A percentile compares a stretch with the other conserved stretches of the same genome.
Conservation (phyloP, 2,888 invertebrate species). For the Nesidiocoris tenuis region DNA sequence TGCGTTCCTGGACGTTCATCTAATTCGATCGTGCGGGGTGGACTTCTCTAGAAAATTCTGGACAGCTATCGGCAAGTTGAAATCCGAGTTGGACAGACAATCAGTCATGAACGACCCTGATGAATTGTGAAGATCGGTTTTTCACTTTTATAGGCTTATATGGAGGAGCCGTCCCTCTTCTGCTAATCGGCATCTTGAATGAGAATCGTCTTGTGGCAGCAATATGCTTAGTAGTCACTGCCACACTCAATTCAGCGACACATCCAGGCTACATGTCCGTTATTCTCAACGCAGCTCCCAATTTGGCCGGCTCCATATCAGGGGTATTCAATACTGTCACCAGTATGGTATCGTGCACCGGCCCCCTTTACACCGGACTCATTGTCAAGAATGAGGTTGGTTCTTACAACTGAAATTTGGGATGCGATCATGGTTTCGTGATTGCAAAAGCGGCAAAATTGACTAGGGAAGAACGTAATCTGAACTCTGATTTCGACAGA, state of each 20-base stretch:
- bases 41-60: constrained; percentile 11
- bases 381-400: constrained; percentile 27
- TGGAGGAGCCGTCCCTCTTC: constrained; percentile 58
- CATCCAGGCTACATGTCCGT: constrained; percentile 25
- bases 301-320: constrained; percentile 23
- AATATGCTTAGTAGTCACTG: not conserved
- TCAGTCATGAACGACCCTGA: too few species aligned
- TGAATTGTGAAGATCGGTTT: not conserved
- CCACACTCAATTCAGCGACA: constrained; percentile 4
- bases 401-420: too few species aligned
- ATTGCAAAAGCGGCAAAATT: too few species aligned
- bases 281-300: constrained; percentile 17
- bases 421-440: too few species aligned
- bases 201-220: not conserved
- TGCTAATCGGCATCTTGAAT: not conserved
- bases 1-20: not conserved
- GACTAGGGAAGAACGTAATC: too few species aligned
- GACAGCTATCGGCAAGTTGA: constrained; percentile 8
- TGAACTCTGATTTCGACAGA: too few species aligned
- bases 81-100: too few species aligned
- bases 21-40: not conserved
- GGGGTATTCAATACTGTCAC: constrained; percentile 6
- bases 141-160: constrained; percentile 2
- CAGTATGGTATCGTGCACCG: constrained; percentile 8
- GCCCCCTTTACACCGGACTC: constrained; percentile 11